Base-by-base conservation (phyloP, 2,797 vertebrate genomes). In the Sebastes oblongus region DNA sequence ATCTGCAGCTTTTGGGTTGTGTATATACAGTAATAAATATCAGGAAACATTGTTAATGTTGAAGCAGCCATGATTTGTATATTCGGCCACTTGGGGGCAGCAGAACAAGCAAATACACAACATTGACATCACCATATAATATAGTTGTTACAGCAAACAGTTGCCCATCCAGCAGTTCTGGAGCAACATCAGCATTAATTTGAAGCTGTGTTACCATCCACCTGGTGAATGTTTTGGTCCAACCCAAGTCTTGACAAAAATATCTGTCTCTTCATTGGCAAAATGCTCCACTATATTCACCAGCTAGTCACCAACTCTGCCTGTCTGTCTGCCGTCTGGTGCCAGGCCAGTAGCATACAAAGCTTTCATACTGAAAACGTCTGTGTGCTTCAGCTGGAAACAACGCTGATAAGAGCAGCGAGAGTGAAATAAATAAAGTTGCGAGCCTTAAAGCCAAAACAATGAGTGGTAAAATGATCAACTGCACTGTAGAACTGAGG, bases 81-180 rank as follows among this genome's bases (percentile, higher is more conserved):
- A 39, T 71, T 14, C 34, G 20, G 4, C 78, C 86, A 88, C 75
- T 46, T 75, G 76, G 65, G 67, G 81, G 76, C 85, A 88, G 86
- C 50, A 66, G 30, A 64, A 55, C 20, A 66, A 69, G 5, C 20
- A 58, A 61, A 70, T 20, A 32, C 34, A 55, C 27, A 66, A 32
- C 34, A 59, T 0, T 62, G 16, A 56, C 7, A 3, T 32, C 70
- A 54, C 62, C 14, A 42, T 50, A 24, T 10, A 13, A 72, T 46
- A 46, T 46, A 65, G 64, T 20, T 67, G 16, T 72, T 55, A 42
- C 13, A 14, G n/a, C 55, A 46, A 46, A 16, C 27, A 50, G 16
- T 36, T 42, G 50, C 3, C 29, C 55, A 42, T 58, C 20, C 18
- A 24, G 46, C 64, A n/a, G 32, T n/a, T 60, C 39, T 50, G 8